phyloP scores from a whole-genome alignment of 2,113 vertebrate species.

The Copsychus sechellarum region DNA sequence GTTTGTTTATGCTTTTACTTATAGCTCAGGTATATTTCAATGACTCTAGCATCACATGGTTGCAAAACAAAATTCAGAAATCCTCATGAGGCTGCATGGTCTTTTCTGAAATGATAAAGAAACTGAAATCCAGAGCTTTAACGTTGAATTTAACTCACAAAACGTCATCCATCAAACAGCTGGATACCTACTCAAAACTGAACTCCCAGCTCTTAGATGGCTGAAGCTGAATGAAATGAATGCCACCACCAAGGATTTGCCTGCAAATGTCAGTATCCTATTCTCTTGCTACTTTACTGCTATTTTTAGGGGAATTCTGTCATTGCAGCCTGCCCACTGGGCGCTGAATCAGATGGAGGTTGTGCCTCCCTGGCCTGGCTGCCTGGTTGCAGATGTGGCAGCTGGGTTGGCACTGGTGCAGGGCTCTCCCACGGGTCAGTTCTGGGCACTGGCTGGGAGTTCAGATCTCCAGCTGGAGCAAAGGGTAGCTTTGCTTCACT shows the following conservation, averaged over 20 bases:
- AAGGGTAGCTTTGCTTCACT: neutral
- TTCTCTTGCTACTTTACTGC: neutral
- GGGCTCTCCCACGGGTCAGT: fast-evolving
- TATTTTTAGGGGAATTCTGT: neutral
- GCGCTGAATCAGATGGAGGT: neutral
- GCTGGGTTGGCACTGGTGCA: neutral
- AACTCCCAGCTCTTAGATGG: neutral
- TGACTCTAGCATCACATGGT: neutral
- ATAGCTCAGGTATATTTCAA: neutral
- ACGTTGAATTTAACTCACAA: neutral
- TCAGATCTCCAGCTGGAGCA: neutral
- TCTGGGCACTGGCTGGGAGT: neutral
- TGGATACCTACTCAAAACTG: neutral
- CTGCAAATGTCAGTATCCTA: neutral
- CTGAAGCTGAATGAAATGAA: neutral
- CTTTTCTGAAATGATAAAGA: neutral
- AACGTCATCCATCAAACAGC: neutral
- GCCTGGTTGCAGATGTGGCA: neutral
- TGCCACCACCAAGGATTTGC: neutral
- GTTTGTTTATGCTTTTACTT: neutral
- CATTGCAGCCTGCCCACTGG: fast-evolving
- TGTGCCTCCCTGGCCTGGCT: neutral
- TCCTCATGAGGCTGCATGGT: neutral
- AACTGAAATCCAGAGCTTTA: neutral
- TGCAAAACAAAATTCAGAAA: neutral